phyloP scores from a whole-genome alignment of 2,888 invertebrate species.

The Drosophila cracens region DNA sequence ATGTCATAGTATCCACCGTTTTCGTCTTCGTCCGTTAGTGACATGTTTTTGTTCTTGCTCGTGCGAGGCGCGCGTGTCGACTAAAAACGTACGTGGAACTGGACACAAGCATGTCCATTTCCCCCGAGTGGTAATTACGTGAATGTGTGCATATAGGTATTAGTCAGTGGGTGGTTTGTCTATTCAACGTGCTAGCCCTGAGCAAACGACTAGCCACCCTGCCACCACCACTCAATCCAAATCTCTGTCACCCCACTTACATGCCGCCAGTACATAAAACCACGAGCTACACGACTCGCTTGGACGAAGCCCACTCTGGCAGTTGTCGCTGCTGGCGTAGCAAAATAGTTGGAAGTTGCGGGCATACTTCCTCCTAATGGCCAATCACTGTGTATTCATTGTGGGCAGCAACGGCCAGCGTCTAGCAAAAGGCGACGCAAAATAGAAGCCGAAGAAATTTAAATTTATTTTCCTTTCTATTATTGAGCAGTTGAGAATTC shows the following conservation, averaged over 20 bases:
- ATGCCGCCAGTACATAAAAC: conserved; percentile 76
- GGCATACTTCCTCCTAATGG: conserved; percentile 48
- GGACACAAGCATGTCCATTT: conserved; percentile 64
- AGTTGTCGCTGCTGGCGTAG: conserved; percentile 34
- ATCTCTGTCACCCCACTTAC: conserved; percentile 67
- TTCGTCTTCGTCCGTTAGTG: conserved; percentile 43
- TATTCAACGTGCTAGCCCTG: conserved; percentile 21
- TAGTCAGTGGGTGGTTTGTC: conserved; percentile 37
- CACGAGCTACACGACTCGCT: conserved; percentile 73
- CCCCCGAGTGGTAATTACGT: conserved; percentile 64
- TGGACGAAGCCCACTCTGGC: conserved; percentile 62
- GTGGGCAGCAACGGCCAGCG: conserved; percentile 52
- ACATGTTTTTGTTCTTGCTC: conserved; percentile 47
- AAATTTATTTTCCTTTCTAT: conserved; percentile 36
- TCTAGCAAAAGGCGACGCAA: conserved; percentile 20
- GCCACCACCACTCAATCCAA: conserved; percentile 18
- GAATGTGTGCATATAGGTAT: conserved; percentile 26
- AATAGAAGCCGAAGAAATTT: conserved; percentile 27
- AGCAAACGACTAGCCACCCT: conserved; percentile 26
- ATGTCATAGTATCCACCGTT: conserved; percentile 26
- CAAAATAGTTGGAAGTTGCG: conserved; percentile 50
- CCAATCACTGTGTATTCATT: conserved; percentile 29
- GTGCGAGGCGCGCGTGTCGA: conserved; percentile 60
- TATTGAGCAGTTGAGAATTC: conserved; percentile 57
- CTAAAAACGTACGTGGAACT: conserved; percentile 49